Evolutionary conservation across 92 coral and sea anemone genomes (phyloP), one percentile per base, ranked within the genome.

Genomic region (Parazoanthus atlanticus): DNA sequence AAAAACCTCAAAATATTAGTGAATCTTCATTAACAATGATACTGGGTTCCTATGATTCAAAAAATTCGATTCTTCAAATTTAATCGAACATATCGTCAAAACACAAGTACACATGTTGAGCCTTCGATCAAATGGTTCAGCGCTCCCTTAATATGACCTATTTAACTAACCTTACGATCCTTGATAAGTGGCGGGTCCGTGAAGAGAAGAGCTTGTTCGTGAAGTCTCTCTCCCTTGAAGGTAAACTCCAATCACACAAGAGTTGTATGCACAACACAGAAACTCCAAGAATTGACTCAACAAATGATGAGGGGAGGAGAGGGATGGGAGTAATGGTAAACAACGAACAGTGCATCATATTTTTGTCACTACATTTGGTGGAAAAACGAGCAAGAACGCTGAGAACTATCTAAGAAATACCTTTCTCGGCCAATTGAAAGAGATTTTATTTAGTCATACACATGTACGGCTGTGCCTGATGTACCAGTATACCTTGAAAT

Each of bases 181-280:
- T 95, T 97, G 76, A 97, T 92, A 2, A 97, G 90, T 11, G 98
- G 99, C 30, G 99, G 99, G 70, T 97, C 95, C 25, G 98, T 90
- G 82, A 97, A 97, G 80, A 90, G 91, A 29, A 89, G 73, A 29
- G 90, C 80, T 76, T 94, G 98, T 34, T 95, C 94, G 49, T 89
- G 92, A 26, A 94, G 92, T 69, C 98, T 92, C 74, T 89, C 91
- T 28, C 98, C 98, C 99, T 97, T 38, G 5, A 49, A 40, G 9
- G 87, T 54, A 67, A 66, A 88, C 16, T 16, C 21, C 34, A n/a
- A 25, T 5, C 8, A 0, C 6, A 49, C 15, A 21, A 40, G 13
- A 12, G 32, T 64, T 52, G 72, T 32, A 21, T 13, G 34, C 32
- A 10, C 9, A 25, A 9, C 46, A 1, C 15, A 30, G 86, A 29